Evolutionary conservation across 2,113 vertebrate species (phyloP).

Genomic region (Scartelaos histophorus): DNA sequence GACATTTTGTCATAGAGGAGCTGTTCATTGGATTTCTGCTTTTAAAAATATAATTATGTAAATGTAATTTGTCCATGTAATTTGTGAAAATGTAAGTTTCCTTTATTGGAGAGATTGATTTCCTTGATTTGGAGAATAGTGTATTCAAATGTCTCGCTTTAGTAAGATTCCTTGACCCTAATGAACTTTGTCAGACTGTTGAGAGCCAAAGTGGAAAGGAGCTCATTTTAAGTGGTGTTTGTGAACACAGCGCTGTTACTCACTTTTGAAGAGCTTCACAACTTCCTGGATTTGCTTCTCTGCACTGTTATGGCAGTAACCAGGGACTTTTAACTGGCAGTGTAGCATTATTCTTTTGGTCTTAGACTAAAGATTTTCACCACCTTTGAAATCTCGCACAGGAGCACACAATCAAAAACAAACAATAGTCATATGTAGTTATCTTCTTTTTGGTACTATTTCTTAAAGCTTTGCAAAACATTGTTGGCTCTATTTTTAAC

Average conservation of each 20-base stretch:
- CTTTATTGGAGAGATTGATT: no score
- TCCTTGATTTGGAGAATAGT: background rate
- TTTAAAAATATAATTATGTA: slow-evolving; percentile 24
- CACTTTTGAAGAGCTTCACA: slow-evolving; percentile 70
- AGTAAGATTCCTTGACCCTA: slow-evolving; percentile 41
- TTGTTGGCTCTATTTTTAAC: slow-evolving; percentile 38
- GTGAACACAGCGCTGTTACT: slow-evolving; percentile 61
- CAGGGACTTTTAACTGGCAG: slow-evolving; percentile 62
- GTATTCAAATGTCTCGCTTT: slow-evolving; percentile 28
- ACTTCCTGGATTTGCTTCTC: slow-evolving; percentile 65
- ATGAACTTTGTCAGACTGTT: slow-evolving; percentile 45
- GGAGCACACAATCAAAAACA: background rate
- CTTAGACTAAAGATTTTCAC: background rate
- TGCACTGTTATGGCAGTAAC: slow-evolving; percentile 58
- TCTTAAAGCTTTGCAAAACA: slow-evolving; percentile 24
- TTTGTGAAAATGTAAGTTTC: no score
- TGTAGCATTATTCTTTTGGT: slow-evolving; percentile 21
- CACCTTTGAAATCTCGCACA: background rate
- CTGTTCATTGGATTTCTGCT: slow-evolving; percentile 30
- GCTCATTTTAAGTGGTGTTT: slow-evolving; percentile 60
- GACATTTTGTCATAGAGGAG: no score
- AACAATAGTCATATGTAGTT: background rate
- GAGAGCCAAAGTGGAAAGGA: slow-evolving; percentile 19
- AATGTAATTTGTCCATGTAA: background rate
- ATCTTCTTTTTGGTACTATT: background rate